phyloP scores from a whole-genome alignment of 2,113 vertebrate species.

The Nannospalax galili region DNA sequence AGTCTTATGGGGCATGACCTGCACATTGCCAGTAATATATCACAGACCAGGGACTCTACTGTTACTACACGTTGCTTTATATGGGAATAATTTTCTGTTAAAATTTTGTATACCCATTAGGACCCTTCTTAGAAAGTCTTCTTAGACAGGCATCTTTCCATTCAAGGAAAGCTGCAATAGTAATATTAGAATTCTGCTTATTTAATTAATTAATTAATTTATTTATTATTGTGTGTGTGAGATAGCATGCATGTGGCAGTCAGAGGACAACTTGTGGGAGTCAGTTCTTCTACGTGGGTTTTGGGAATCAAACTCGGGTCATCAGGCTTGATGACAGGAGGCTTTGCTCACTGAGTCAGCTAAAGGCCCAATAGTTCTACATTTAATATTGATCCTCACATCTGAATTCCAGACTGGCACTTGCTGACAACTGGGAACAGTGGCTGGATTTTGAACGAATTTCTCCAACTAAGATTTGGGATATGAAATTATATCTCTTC shows the following conservation, averaged over 20 bases:
- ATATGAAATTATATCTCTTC: neutral
- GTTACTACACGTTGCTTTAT: neutral
- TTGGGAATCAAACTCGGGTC: neutral
- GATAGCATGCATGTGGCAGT: too few species aligned
- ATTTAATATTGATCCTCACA: neutral
- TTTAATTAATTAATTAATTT: too few species aligned
- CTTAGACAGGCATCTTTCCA: neutral
- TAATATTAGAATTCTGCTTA: neutral
- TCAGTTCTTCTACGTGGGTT: neutral
- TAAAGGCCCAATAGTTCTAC: neutral
- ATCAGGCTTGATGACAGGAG: too few species aligned
- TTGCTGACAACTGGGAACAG: neutral
- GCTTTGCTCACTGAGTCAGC: neutral
- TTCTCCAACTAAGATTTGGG: neutral
- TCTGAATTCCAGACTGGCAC: neutral
- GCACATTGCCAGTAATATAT: constrained; percentile 66
- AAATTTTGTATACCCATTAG: constrained; percentile 1
- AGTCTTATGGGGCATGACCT: constrained; percentile 61
- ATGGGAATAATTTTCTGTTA: constrained; percentile 26
- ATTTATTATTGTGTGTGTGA: too few species aligned
- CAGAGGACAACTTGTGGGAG: neutral
- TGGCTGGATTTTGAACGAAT: neutral
- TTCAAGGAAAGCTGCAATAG: neutral
- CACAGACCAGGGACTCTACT: constrained; percentile 59
- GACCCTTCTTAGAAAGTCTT: constrained; percentile 55